Conservation (phyloP, 2,113 vertebrate genomes). For the Hirundichthys speculiger region DNA sequence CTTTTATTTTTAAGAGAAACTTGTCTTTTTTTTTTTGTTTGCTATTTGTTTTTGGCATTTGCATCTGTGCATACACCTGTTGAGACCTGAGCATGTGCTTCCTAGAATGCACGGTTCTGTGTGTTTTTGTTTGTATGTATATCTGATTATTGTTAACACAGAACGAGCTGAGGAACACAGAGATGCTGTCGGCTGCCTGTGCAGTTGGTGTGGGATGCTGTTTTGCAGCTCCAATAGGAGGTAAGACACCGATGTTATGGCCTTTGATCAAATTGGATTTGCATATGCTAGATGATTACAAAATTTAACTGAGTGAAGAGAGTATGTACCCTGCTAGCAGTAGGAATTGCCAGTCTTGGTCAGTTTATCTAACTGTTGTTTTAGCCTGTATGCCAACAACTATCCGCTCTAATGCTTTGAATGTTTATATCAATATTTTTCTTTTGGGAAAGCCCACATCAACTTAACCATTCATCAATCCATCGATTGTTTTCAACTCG, state of each 20-base stretch:
- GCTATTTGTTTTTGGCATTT: slow-evolving; percentile 32
- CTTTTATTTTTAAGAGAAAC: slow-evolving; percentile 32
- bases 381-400: not conserved
- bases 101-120: slow-evolving; percentile 23
- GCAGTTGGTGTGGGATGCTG: slow-evolving; percentile 98
- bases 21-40: slow-evolving; percentile 9
- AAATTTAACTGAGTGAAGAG: slow-evolving; percentile 31
- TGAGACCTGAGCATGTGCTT: slow-evolving; percentile 31
- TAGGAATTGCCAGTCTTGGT: slow-evolving; percentile 15
- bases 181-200: slow-evolving; percentile 97
- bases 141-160: slow-evolving; percentile 77
- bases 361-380: slow-evolving; percentile 7
- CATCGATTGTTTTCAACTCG: not conserved
- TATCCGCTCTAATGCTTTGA: not conserved
- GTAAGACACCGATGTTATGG: slow-evolving; percentile 84
- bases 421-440: not conserved
- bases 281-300: slow-evolving; percentile 35
- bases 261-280: slow-evolving; percentile 39
- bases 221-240: slow-evolving; percentile 97
- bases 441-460: too few species aligned
- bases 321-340: slow-evolving; percentile 3
- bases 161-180: slow-evolving; percentile 96
- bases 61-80: slow-evolving; percentile 20
- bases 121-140: slow-evolving; percentile 38
- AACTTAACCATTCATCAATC: slow-evolving; percentile 2